Evolutionary conservation across 2,113 vertebrate species (phyloP).

Genomic region (Rhadina sibilatrix): DNA sequence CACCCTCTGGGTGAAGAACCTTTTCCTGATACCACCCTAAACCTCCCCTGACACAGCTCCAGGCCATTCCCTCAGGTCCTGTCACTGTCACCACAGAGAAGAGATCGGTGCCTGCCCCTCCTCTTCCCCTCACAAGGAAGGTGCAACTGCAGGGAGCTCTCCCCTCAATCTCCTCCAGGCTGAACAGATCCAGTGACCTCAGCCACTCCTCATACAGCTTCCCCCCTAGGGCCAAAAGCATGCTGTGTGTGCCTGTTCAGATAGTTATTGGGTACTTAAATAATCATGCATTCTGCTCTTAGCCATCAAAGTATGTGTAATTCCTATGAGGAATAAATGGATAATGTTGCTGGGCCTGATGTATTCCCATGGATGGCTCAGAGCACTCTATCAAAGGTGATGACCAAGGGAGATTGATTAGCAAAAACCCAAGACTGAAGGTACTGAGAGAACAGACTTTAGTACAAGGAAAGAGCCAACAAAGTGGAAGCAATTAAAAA

Average conservation of each 20-base stretch:
- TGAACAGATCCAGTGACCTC: not conserved
- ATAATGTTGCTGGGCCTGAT: not conserved
- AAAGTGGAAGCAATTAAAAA: not conserved
- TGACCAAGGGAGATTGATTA: not conserved
- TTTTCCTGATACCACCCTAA: fast-evolving
- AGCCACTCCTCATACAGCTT: fast-evolving
- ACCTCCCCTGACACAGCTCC: not conserved
- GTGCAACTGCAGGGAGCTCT: not conserved
- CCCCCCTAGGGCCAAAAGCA: not conserved
- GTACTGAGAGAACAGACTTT: not conserved
- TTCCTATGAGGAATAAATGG: not conserved
- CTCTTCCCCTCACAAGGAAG: not conserved
- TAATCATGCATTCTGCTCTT: not conserved
- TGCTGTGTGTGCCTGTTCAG: not conserved
- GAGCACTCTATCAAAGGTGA: not conserved
- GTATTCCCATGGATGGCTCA: not conserved
- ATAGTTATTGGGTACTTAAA: not conserved
- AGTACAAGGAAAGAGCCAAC: not conserved
- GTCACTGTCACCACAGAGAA: not conserved
- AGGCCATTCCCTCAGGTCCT: fast-evolving
- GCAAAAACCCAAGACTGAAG: not conserved
- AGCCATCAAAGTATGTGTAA: not conserved
- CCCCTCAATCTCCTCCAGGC: not conserved
- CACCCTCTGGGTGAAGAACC: not conserved
- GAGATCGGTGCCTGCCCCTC: not conserved